A percentile compares a stretch with the other conserved stretches of the same genome.
These are phyloP conservation scores for Temnothorax rugatulus DNA, from an alignment of 2,888 invertebrate genomes.

Conservation along the genomic window DNA sequence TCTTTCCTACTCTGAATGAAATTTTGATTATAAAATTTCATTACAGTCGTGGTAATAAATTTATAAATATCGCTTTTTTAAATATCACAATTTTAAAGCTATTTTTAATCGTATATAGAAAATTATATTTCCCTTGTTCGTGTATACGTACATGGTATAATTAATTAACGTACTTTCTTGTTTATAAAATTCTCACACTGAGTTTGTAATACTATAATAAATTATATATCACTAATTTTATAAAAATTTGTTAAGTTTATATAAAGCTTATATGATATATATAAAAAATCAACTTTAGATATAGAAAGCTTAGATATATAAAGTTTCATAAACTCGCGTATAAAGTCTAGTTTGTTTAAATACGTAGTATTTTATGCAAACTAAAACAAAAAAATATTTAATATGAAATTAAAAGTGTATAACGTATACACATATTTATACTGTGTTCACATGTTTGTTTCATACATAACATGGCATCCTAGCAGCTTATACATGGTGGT, in stretches of 20 bases:
- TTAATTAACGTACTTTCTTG: neutral
- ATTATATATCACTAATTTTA: neutral
- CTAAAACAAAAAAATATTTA: constrained; percentile 7
- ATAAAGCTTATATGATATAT: neutral
- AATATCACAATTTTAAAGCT: neutral
- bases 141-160: neutral
- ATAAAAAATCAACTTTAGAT: neutral
- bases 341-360: neutral
- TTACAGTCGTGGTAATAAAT: neutral
- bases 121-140: neutral
- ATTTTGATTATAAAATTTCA: neutral
- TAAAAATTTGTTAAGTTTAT: constrained; percentile 1
- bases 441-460: neutral
- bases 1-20: neutral
- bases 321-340: neutral
- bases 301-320: neutral
- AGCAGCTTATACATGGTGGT: neutral
- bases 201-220: neutral
- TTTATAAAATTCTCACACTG: neutral
- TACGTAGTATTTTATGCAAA: neutral
- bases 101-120: neutral
- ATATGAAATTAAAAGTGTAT: neutral
- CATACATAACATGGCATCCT: neutral
- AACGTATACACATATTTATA: neutral
- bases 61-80: neutral